Evolutionary conservation across 1,140 invertebrate species (phyloP).

Genomic region (Rhizoglyphus robini): DNA sequence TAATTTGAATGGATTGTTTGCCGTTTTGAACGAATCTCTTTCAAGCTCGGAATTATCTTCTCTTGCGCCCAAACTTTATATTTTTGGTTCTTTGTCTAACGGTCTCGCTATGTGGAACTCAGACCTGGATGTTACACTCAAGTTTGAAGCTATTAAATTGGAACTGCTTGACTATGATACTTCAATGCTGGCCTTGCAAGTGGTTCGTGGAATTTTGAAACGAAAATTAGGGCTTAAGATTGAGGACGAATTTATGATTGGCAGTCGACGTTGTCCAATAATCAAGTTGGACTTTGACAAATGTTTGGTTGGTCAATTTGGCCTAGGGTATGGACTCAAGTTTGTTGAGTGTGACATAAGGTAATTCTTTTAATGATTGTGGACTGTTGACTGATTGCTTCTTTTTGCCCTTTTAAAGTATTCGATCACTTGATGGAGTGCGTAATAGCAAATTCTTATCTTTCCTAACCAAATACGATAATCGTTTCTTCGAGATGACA

Average conservation of each 20-base stretch:
- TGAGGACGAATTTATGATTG: neutral
- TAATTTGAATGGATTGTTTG: too few relatives aligned
- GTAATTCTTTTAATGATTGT: too few relatives aligned
- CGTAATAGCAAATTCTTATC: neutral
- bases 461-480: neutral
- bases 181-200: constrained; percentile 7
- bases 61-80: too few relatives aligned
- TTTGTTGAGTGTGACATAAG: constrained; percentile 4
- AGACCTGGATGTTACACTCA: neutral
- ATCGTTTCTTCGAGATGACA: constrained; percentile 1
- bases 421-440: neutral
- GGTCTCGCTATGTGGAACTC: neutral
- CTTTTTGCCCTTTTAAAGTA: too few relatives aligned
- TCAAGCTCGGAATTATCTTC: too few relatives aligned
- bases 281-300: neutral
- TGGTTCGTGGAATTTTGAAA: neutral
- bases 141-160: neutral
- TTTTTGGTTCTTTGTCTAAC: constrained; percentile 3
- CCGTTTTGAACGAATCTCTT: too few relatives aligned
- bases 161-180: neutral
- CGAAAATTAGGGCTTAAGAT: neutral
- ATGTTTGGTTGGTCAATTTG: neutral
- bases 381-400: too few relatives aligned
- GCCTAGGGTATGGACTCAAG: neutral
- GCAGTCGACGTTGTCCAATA: constrained; percentile 1